Percentiles rank a stretch among this genome's conserved stretches.
phyloP scores from a whole-genome alignment of 2,113 vertebrate species.

The Muscicapa adusta region DNA sequence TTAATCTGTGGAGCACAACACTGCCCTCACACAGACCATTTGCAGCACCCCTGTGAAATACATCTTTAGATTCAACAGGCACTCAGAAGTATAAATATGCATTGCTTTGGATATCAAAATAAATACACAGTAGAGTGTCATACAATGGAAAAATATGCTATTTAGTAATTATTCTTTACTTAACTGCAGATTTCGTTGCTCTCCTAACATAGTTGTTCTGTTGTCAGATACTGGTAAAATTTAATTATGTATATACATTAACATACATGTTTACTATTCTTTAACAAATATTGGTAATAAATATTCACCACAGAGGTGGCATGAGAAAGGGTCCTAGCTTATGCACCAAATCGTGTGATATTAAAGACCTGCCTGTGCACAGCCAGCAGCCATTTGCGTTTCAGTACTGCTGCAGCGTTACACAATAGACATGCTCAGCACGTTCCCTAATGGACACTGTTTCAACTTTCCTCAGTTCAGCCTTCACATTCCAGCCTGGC shows the following conservation, averaged over 20 bases:
- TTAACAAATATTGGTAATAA: neutral
- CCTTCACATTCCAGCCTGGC: neutral
- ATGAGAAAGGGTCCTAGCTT: neutral
- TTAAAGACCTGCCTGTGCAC: neutral
- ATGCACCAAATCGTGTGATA: neutral
- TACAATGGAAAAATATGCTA: neutral
- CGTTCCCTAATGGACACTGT: neutral
- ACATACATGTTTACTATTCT: neutral
- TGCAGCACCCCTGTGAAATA: neutral
- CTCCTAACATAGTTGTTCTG: neutral
- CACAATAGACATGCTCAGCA: slow-evolving; percentile 39
- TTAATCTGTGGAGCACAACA: neutral
- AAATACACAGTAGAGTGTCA: neutral
- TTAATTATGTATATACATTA: neutral
- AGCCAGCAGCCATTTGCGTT: slow-evolving; percentile 50
- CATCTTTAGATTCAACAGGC: neutral
- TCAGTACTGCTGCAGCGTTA: neutral
- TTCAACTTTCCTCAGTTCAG: slow-evolving; percentile 1
- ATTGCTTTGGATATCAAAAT: neutral
- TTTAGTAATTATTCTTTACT: neutral
- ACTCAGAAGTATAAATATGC: neutral
- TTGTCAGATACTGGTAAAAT: neutral
- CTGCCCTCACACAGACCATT: neutral
- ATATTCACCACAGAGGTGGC: neutral
- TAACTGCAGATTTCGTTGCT: neutral